phyloP scores from a whole-genome alignment of 2,797 vertebrate genomes.

The Cynodonichthys magdalenae region DNA sequence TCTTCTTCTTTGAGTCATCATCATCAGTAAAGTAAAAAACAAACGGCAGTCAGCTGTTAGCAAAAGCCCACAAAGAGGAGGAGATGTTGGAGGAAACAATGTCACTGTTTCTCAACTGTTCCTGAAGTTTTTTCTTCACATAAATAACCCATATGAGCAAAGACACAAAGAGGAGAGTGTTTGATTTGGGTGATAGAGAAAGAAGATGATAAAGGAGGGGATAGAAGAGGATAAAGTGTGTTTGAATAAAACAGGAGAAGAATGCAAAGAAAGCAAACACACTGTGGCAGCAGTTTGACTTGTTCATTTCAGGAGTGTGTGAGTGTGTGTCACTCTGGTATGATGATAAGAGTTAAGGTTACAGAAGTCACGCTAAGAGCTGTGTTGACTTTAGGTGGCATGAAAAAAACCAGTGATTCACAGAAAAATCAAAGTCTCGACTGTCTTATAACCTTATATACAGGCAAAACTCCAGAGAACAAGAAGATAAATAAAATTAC shows the following conservation, averaged over 20 bases:
- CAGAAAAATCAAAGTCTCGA: too few species aligned
- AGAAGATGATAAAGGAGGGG: neutral
- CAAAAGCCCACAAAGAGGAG: neutral
- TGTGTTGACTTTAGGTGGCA: neutral
- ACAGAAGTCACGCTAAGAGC: neutral
- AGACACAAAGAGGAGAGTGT: neutral
- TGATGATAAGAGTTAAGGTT: slow-evolving; percentile 11
- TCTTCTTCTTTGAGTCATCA: neutral
- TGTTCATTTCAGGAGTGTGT: neutral
- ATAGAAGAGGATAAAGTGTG: slow-evolving; percentile 3
- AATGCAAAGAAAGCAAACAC: slow-evolving; percentile 10
- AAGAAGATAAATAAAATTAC: neutral
- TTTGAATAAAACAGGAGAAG: slow-evolving; percentile 1
- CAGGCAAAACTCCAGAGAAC: neutral
- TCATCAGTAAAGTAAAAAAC: slow-evolving; percentile 1
- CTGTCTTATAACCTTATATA: too few species aligned
- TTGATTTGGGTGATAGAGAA: neutral
- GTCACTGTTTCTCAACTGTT: neutral
- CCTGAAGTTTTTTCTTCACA: neutral
- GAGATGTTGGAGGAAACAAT: neutral
- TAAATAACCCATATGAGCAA: neutral
- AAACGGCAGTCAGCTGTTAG: slow-evolving; percentile 2
- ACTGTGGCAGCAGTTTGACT: slow-evolving; percentile 3
- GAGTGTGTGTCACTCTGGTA: neutral
- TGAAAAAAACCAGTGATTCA: neutral